These are phyloP conservation scores for Xenotilapia flavipinnis DNA, from an alignment of 2,113 vertebrate genomes.

Conservation along the genomic window DNA sequence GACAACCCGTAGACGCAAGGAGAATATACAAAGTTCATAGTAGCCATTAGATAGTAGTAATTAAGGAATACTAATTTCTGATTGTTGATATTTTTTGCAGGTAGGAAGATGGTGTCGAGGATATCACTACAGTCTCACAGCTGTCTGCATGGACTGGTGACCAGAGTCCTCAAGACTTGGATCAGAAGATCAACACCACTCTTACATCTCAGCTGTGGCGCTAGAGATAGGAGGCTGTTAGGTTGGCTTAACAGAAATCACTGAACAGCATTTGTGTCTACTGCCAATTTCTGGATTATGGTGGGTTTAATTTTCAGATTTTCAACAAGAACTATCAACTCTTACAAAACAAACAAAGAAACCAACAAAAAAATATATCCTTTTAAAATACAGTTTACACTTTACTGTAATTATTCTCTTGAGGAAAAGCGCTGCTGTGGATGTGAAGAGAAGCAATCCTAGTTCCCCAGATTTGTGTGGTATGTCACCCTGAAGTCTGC, in stretches of 20 bases:
- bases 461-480: slow-evolving; percentile 32
- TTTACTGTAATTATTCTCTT: neutral
- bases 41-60: neutral
- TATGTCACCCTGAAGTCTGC: slow-evolving; percentile 47
- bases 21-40: neutral
- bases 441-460: slow-evolving; percentile 15
- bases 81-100: neutral
- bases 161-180: neutral
- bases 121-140: neutral
- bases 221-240: neutral
- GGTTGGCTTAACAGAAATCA: neutral
- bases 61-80: neutral
- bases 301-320: neutral
- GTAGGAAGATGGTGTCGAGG: neutral
- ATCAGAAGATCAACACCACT: neutral
- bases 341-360: neutral
- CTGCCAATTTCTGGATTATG: neutral
- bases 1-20: neutral
- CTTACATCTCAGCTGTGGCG: neutral
- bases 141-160: neutral
- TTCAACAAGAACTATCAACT: neutral
- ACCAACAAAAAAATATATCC: neutral
- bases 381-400: neutral
- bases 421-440: neutral
- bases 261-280: neutral